Base-by-base conservation (phyloP, 2,797 vertebrate species). In the Helicolenus hilgendorfi region DNA sequence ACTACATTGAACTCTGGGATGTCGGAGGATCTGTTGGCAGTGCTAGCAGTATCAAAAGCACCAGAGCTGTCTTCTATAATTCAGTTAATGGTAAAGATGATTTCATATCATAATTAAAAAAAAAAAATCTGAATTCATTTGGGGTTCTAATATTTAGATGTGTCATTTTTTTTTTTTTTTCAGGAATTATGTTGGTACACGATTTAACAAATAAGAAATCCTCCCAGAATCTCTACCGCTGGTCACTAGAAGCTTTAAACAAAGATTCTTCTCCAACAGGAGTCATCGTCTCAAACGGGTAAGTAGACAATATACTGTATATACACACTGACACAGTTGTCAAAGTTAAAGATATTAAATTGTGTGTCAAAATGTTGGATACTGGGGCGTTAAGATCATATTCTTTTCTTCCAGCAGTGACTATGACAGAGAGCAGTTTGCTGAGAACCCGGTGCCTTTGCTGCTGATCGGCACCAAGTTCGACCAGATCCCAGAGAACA, bases 151-250 rank as follows among this genome's bases (percentile, higher is more conserved):
- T 77, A 29, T 33, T 81, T 7, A 65, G 7, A 41, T 79, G 0
- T 60, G 2, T 35, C 2, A 35, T 70, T 3, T 89, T 59, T 92
- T 65, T 53, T 89, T 58, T 83, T 76, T 59, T 81, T 92, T 63
- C 75, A 99, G 99, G 99, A 64, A 99, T 99, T 93, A 98, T 99
- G 96, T 96, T 99, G 95, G 99, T 99, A 2, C 99, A 99, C 11
- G 99, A 99, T 94, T 97, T 99, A 97, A 99, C 99, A 74, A 99
- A 99, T 95, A 99, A 99, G 94, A 99, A 99, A 90, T 99, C 99
- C 36, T 99, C 98, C 4, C 99, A 99, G 96, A 99, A 99, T 94
- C 97, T 99, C 72, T 98, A 98, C 93, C 98, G 99, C 33, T 99
- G 99, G 99, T 98, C 98, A 56, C 84, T 98, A 60, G 99, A 99